Evolutionary conservation across 2,113 vertebrate genomes (phyloP), one percentile per base, ranked within the genome.

Genomic region (Propithecus coquereli): DNA sequence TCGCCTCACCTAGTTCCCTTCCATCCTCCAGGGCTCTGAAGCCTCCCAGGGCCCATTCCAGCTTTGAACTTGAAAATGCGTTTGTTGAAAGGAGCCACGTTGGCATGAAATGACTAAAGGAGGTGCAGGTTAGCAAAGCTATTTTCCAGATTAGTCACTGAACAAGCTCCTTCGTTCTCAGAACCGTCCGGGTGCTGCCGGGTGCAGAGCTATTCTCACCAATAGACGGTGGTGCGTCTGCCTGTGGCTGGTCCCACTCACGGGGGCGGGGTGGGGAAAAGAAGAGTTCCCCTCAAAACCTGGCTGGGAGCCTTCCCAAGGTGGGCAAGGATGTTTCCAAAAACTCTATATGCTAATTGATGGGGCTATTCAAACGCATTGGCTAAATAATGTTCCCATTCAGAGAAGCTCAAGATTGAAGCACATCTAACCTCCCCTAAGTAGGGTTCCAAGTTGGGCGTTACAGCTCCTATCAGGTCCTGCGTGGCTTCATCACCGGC

Each of bases 161-260:
- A 68, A 61, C 17, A 40, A 14, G 7, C 13, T 9, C 20, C 34
- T 52, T 65, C 16, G 1, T 74, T 61, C 40, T 87, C 45, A 17
- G 59, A 79, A 23, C 40, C 3, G 9, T 40, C 18, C 18, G 0
- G 32, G 6, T 30, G 52, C 54, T 61, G 34, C 25, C 10, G 59
- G 61, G 13, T 45, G 30, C 76, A 30, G 32, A 30, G 40, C 13
- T 40, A 2, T 8, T 73, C 13, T 47, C 47, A 43, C 37, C 11
- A 50, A 13, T 1, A 40, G 32, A 27, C 34, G 27, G 2, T 2
- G 1, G 23, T 4, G 17, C 3, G 7, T 18, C 50, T 22, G 10
- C 17, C 5, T 0, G 25, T 16, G 63, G n/a, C 70, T 68, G 54
- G 11, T 22, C 18, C 18, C 7, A 30, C 27, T 45, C 61, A 34